These are phyloP conservation scores for Drosophila dunni DNA, from an alignment of 1,140 invertebrate species.

Conservation along the genomic window DNA sequence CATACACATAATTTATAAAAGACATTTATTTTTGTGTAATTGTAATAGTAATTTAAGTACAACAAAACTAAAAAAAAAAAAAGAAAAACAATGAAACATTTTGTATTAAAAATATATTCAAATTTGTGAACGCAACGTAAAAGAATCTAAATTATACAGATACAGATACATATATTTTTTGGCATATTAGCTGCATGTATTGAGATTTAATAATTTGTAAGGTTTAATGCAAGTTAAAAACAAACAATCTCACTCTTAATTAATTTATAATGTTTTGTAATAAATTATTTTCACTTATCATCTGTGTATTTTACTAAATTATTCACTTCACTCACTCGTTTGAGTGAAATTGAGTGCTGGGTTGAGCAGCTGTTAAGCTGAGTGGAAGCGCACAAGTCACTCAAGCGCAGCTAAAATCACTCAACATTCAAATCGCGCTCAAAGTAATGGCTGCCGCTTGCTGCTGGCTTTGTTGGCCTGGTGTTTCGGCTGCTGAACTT, in stretches of 20 bases:
- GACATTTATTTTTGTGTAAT: constrained; percentile 72
- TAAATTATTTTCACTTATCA: constrained; percentile 66
- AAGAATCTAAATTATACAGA: constrained; percentile 55
- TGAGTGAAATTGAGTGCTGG: no score
- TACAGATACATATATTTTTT: constrained; percentile 56
- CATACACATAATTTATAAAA: constrained; percentile 49
- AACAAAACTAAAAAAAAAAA: constrained; percentile 31
- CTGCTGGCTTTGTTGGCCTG: no score
- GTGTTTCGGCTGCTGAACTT: no score
- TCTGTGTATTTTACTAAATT: background rate
- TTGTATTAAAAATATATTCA: constrained; percentile 38
- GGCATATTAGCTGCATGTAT: constrained; percentile 56
- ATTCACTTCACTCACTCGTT: no score
- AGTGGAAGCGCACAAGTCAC: no score
- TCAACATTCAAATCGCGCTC: no score
- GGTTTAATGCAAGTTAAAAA: constrained; percentile 26
- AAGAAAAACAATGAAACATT: constrained; percentile 38
- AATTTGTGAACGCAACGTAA: constrained; percentile 53
- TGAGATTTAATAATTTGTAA: constrained; percentile 64
- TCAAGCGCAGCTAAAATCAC: no score
- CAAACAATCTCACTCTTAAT: constrained; percentile 61
- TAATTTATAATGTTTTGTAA: constrained; percentile 72
- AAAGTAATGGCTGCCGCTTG: no score
- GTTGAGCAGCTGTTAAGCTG: no score
- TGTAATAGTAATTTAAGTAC: constrained; percentile 68